These are phyloP conservation scores for Gasterosteus nipponicus DNA, from an alignment of 2,113 vertebrate genomes.

Conservation along the genomic window DNA sequence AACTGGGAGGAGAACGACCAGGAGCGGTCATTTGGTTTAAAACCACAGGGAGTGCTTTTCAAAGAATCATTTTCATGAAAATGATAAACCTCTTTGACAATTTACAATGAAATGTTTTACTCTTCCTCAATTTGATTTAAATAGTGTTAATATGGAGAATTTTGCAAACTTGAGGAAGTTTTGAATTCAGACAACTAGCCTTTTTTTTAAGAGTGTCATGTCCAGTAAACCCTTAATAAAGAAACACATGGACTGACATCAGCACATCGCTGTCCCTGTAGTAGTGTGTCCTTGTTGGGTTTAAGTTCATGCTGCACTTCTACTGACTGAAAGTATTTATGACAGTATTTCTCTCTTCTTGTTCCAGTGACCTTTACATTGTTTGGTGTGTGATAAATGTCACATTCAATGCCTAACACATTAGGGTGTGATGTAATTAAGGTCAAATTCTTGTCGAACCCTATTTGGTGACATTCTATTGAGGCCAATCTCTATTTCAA, in stretches of 20 bases:
- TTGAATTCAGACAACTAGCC: not conserved
- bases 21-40: not conserved
- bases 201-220: not conserved
- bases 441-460: constrained; percentile 27
- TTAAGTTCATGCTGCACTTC: not conserved
- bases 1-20: not conserved
- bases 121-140: not conserved
- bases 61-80: not conserved
- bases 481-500: not conserved
- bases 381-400: constrained; percentile 3
- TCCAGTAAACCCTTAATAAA: not conserved
- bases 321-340: not conserved
- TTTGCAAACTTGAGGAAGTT: not conserved
- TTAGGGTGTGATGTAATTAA: constrained; percentile 6
- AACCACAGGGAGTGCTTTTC: not conserved
- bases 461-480: not conserved
- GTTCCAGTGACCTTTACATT: constrained; percentile 11
- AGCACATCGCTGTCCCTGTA: not conserved
- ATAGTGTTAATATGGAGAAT: not conserved
- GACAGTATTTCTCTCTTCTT: not conserved
- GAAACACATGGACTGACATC: constrained; percentile 2
- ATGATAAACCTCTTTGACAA: not conserved
- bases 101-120: not conserved
- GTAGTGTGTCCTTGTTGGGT: no score
- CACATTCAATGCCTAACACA: constrained; percentile 3